Base-by-base conservation (phyloP, 1,140 invertebrate genomes). In the Atopsyche davidsoni region DNA sequence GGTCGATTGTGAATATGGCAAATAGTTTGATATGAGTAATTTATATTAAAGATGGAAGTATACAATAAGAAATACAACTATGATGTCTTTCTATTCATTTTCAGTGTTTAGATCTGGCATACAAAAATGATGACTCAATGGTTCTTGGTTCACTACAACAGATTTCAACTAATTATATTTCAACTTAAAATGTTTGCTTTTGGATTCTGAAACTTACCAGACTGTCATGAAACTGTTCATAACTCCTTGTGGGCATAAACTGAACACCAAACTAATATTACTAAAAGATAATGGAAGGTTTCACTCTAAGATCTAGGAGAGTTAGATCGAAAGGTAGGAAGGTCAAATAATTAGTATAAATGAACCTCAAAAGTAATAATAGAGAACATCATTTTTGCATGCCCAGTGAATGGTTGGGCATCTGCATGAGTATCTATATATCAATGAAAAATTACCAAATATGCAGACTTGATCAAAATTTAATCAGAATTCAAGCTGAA, bases 181-280 rank as follows among this genome's bases (percentile, higher is more conserved):
- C 45, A 39, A 41, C 10, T 21, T 23, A 34, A 14, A 49, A 46
- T 43, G 21, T 55, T 50, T 49, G 46, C 45, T 48, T 32, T 44
- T 54, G 22, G 36, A 32, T 53, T 56, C 25, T 11, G 67, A 53
- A 62, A 89, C 86, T 89, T 86, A 87, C 86, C 86, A 87, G 67
- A 87, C 83, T 69, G 82, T 86, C 80, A 87, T 84, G 80, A 86
- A 87, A 79, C 82, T 86, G 83, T 87, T 87, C 80, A 87, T 83
- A 76, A 87, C 80, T 85, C 83, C 84, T 79, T 85, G 85, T 69
- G 82, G 80, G 82, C 81, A 85, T 75, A 83, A 83, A 83, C 82
- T 85, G 77, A 72, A 73, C 69, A 73, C 64, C 69, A 72, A 73
- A 67, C 56, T 58, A 54, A 41, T 18, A 58, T 58, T 58, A 58